Evolutionary conservation across 2,888 invertebrate species (phyloP).

Genomic region (Serrognathus titanus): DNA sequence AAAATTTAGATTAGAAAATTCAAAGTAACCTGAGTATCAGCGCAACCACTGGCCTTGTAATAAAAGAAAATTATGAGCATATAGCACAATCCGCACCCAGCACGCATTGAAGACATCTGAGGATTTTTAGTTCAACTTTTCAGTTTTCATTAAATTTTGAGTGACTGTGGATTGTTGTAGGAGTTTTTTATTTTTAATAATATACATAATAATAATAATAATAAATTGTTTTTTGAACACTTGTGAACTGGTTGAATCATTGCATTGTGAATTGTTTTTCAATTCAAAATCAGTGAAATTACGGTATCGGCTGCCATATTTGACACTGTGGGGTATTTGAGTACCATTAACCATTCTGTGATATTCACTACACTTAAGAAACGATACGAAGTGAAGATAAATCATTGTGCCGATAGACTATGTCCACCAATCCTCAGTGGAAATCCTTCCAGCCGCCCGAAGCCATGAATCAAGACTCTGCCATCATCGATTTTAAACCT

Average conservation of each 20-base stretch:
- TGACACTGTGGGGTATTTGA: constrained; percentile 18
- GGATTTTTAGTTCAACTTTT: constrained; percentile 62
- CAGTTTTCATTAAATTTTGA: constrained; percentile 46
- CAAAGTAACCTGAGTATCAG: constrained; percentile 50
- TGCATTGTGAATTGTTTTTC: constrained; percentile 25
- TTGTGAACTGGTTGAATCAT: constrained; percentile 15
- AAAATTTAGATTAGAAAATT: constrained; percentile 55
- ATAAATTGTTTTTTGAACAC: constrained; percentile 17
- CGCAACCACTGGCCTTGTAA: constrained; percentile 47
- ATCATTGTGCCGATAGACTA: constrained; percentile 49
- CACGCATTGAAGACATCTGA: constrained; percentile 89
- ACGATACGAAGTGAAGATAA: constrained; percentile 43
- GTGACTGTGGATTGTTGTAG: constrained; percentile 47
- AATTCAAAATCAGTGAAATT: constrained; percentile 21
- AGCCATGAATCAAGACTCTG: constrained; percentile 74
- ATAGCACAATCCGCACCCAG: constrained; percentile 70
- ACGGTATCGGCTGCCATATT: constrained; percentile 43
- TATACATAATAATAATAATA: constrained; percentile 5
- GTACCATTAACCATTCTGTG: constrained; percentile 56
- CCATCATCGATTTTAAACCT: constrained; percentile 79
- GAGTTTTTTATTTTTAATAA: constrained; percentile 19
- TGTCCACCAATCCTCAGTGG: constrained; percentile 86
- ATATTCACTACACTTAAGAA: constrained; percentile 56
- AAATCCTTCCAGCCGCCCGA: constrained; percentile 85
- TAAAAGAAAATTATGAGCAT: constrained; percentile 25